Evolutionary conservation across 2,113 vertebrate species (phyloP).

Genomic region (Athene cunicularia): DNA sequence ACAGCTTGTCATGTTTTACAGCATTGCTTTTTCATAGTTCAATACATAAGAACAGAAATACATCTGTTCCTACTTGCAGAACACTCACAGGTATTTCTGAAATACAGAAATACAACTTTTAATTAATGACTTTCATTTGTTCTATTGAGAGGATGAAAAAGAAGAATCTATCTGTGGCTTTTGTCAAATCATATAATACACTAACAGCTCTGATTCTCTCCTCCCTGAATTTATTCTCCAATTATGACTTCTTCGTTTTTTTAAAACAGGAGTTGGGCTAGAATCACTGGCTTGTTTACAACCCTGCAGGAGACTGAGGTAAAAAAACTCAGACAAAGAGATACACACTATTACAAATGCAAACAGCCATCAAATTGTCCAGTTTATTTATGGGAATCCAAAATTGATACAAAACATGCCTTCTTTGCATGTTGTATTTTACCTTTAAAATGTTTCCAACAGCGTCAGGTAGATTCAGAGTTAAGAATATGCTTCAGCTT

Average conservation of each 20-base stretch:
- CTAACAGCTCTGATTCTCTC: neutral
- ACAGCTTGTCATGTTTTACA: neutral
- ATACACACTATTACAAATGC: constrained; percentile 75
- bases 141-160: neutral
- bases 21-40: neutral
- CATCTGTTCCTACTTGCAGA: constrained; percentile 14
- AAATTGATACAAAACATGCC: constrained; percentile 77
- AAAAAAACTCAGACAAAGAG: constrained; percentile 42
- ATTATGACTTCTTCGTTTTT: neutral
- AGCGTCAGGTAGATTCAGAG: constrained; percentile 69
- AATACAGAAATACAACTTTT: neutral
- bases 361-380: constrained; percentile 74
- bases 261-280: neutral
- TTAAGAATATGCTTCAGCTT: constrained; percentile 66
- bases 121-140: neutral
- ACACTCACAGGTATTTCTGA: neutral
- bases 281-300: constrained; percentile 21
- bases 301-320: constrained; percentile 6
- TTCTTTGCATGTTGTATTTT: constrained; percentile 57
- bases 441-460: constrained; percentile 66
- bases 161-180: neutral
- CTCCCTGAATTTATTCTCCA: neutral
- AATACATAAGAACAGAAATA: constrained; percentile 40
- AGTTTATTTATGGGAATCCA: constrained; percentile 79
- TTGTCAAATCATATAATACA: neutral